Base-by-base conservation (phyloP, 1,140 invertebrate species). In the Daktulosphaira vitifoliae region DNA sequence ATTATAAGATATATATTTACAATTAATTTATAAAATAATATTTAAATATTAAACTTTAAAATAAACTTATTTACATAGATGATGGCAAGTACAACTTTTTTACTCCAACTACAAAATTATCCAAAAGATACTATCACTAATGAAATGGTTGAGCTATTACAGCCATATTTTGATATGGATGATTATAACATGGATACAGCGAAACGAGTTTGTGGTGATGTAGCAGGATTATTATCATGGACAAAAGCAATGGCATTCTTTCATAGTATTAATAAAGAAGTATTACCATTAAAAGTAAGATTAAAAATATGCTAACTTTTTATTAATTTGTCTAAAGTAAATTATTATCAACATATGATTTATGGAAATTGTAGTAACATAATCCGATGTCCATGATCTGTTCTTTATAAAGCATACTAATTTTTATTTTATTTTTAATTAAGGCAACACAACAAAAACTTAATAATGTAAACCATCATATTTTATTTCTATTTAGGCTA, bases 141-240 rank as follows among this genome's bases (percentile, higher is more conserved):
- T 72, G 95, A 98, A 79, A 95, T 94, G 81, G 87, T 97, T 2
- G 94, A 98, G 72, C 77, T 96, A 46, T 76, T 98, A 22, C 81
- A 87, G 68, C 93, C 93, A 0, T 97, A 96, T 74, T 90, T 97
- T 68, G 82, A 86, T 71, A 90, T 92, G 86, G 90, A 91, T 68
- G 94, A 97, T 74, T 98, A 97, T 71, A 93, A 93, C 72, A 91
- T 96, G 87, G 93, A 97, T 72, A 95, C 88, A 39, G 95, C 94
- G 0, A 89, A 90, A 73, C 81, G 93, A 69, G 94, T 97, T 13
- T 97, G 93, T 74, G 94, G 93, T 62, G 94, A 97, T 73, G 94
- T 98, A 1, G 93, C 94, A 29, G 94, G 92, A 25, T 77, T 98
- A 2, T 74, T 95, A n/a, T 94, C 92, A 0, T 98, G 95, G 95